Percentiles rank a stretch among this genome's conserved stretches.
Conservation (phyloP, 2,113 vertebrate species). For the Pyxicephalus adspersus region DNA sequence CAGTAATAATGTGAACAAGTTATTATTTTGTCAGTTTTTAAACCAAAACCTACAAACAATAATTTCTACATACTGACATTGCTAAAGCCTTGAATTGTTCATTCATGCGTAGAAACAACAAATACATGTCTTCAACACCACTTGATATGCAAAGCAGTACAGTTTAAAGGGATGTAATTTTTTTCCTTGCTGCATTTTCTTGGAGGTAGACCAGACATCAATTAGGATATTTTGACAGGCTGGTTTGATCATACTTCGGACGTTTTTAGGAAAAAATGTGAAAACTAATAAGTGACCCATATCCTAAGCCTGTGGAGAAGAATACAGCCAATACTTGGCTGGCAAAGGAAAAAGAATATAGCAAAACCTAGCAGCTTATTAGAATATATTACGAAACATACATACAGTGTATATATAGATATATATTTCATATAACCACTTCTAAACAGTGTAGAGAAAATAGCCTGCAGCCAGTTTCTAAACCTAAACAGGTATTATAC, state of each 20-base stretch:
- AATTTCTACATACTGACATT: constrained; percentile 11
- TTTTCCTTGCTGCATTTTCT: constrained; percentile 7
- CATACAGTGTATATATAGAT: not conserved
- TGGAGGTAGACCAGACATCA: constrained; percentile 21
- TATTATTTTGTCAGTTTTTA: too few species aligned
- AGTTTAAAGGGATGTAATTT: constrained; percentile 1
- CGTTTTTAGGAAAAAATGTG: not conserved
- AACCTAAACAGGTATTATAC: too few species aligned
- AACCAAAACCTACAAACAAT: too few species aligned
- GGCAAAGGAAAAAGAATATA: too few species aligned
- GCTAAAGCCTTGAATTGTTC: not conserved
- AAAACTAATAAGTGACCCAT: too few species aligned
- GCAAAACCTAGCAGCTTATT: too few species aligned
- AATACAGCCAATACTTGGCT: too few species aligned
- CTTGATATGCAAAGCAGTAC: constrained; percentile 1
- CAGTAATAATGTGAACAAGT: too few species aligned
- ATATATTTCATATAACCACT: not conserved
- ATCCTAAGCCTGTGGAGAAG: too few species aligned
- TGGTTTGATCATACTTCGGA: constrained; percentile 6
- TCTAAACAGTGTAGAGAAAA: too few species aligned
- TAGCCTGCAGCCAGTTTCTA: too few species aligned
- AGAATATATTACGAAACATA: not conserved
- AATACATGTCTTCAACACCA: constrained; percentile 20
- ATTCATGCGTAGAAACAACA: not conserved
- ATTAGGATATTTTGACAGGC: constrained; percentile 3